Evolutionary conservation across 2,797 vertebrate species (phyloP).

Genomic region (Enteromius radiatus): DNA sequence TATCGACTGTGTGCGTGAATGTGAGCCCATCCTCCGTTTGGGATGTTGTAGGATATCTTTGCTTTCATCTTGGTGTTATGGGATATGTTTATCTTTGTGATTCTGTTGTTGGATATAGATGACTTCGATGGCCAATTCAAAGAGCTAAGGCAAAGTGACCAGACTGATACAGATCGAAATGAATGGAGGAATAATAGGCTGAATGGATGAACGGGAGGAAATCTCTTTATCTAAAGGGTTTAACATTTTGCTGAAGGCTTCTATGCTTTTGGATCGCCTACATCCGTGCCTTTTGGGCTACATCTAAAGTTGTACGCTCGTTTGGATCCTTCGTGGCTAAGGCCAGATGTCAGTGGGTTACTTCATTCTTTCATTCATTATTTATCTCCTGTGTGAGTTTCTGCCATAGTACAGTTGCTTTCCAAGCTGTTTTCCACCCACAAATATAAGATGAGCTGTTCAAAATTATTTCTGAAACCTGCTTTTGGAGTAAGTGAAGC

Average conservation of each 20-base stretch:
- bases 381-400: conserved; percentile 40
- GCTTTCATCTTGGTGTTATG: conserved; percentile 43
- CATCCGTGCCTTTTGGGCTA: background rate
- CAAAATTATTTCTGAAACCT: conserved; percentile 76
- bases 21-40: conserved; percentile 57
- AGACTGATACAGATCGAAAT: conserved; percentile 58
- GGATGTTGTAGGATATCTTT: conserved; percentile 22
- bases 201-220: conserved; percentile 7
- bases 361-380: conserved; percentile 6
- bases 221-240: conserved; percentile 16
- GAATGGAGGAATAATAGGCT: conserved; percentile 62
- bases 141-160: conserved; percentile 45
- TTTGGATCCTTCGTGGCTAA: background rate
- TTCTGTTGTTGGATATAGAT: conserved; percentile 36
- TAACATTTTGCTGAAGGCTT: conserved; percentile 22
- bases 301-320: background rate
- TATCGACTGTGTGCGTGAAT: conserved; percentile 51
- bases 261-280: background rate
- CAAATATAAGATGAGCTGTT: conserved; percentile 42
- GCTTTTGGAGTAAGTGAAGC: conserved; percentile 69
- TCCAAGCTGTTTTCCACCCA: conserved; percentile 29
- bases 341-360: background rate
- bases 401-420: background rate
- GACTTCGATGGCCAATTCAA: background rate
- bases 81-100: conserved; percentile 18